Evolutionary conservation across 2,888 invertebrate genomes (phyloP).

Genomic region (Cephonodes hylas): DNA sequence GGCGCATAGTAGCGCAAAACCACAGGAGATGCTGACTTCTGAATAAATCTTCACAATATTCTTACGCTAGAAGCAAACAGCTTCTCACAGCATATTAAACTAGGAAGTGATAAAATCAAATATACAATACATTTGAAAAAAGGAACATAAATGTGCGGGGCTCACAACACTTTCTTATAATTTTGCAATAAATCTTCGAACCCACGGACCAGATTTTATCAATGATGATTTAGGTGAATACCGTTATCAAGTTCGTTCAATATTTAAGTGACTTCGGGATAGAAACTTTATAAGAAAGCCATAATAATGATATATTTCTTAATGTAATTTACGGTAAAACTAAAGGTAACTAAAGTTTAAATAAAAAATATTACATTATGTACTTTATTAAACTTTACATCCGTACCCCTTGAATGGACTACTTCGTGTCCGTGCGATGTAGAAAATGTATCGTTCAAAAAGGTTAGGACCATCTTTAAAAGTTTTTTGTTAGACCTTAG

Average conservation of each 20-base stretch:
- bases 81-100: background rate
- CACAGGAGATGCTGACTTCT: background rate
- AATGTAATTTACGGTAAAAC: too few species aligned
- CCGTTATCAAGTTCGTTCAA: background rate
- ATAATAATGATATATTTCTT: too few species aligned
- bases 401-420: too few species aligned
- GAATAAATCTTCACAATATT: background rate
- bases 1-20: too few species aligned
- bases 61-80: background rate
- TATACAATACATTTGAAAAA: background rate
- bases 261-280: background rate
- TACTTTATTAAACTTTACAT: too few species aligned
- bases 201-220: constrained; percentile 4
- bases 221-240: constrained; percentile 8
- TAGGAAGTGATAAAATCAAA: background rate
- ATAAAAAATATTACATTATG: too few species aligned
- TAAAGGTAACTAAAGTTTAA: too few species aligned
- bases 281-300: constrained; percentile 4
- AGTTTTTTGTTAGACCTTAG: too few species aligned
- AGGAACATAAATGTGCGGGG: background rate
- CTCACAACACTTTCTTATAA: constrained; percentile 4
- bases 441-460: too few species aligned
- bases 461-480: too few species aligned
- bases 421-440: too few species aligned
- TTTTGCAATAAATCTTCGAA: constrained; percentile 6